Conservation (phyloP, 2,113 vertebrate genomes). For the Oriolus oriolus region DNA sequence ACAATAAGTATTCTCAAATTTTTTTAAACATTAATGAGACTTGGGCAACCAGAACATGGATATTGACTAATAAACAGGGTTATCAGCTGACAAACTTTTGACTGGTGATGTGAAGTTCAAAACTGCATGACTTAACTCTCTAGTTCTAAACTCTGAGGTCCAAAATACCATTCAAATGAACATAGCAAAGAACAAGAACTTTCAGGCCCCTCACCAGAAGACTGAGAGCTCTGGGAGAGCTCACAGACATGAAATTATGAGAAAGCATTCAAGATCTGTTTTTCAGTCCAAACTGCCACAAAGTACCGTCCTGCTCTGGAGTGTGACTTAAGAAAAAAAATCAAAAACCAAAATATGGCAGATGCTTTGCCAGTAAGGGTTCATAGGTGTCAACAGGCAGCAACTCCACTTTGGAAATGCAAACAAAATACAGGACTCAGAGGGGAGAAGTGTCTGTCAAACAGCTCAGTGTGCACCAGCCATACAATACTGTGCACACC, state of each 20-base stretch:
- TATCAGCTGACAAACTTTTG: background rate
- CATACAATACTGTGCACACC: accelerated
- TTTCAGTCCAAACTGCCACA: background rate
- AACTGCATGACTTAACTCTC: background rate
- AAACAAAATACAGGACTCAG: background rate
- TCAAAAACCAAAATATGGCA: background rate
- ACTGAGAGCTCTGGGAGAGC: background rate
- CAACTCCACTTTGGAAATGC: background rate
- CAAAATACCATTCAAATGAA: background rate
- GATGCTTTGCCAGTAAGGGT: background rate
- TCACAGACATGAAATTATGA: background rate
- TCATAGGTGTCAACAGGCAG: background rate
- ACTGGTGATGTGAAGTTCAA: background rate
- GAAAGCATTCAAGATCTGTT: background rate
- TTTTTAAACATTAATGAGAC: background rate
- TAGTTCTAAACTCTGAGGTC: background rate
- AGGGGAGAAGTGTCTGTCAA: background rate
- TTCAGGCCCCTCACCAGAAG: background rate
- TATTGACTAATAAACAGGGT: background rate
- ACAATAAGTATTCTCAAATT: background rate
- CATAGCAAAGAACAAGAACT: background rate
- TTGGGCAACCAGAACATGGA: background rate
- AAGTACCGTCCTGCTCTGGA: background rate
- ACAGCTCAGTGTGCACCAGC: background rate
- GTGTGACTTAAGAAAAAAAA: background rate